Base-by-base conservation (phyloP, 1,140 invertebrate species). In the Ptiloglossa arizonensis region DNA sequence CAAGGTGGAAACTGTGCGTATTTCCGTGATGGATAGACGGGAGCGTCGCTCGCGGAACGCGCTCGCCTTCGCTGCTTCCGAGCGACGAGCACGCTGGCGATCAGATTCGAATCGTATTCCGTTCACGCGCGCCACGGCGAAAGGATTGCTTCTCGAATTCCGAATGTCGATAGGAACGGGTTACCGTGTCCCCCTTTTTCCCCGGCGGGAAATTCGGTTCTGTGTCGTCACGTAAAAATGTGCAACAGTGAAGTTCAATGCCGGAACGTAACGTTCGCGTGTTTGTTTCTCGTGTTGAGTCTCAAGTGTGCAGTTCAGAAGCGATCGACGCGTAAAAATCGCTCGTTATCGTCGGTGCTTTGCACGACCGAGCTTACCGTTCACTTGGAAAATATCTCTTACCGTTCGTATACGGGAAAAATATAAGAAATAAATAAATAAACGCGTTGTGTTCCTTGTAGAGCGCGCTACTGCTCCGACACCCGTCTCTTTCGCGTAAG, bases 241-340 rank as follows among this genome's bases (percentile, higher is more conserved):
- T 52, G 46, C 22, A 41, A 38, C 32, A 27, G 52, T 56, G 67
- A 69, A 69, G 67, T 69, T 57, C 50, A 69, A 69, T 41, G 67
- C 24, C 35, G 22, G 29, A 22, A 56, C 52, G 50, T 1, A 15
- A 15, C 2, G 13, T n/a, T 48, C n/a, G n/a, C 32, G 32, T 19
- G 48, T 38, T 54, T 54, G 0, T 38, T 27, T 38, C 11, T 5
- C 29, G 19, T 32, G 63, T 6, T 54, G 8, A 38, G 35, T 54
- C 3, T 68, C 5, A 8, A 44, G 29, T 32, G 56, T 59, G 29
- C 46, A n/a, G 46, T 50, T 50, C 19, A 15, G 17, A 17, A 19
- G 19, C 17, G 17, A 8, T 1, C 48, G 48, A 22, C 5, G n/a
- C n/a, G n/a, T 5, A 19, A 46, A 29, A 6, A 19, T 3, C 13